Conservation (phyloP, 2,888 invertebrate species). For the Phasia obesa region DNA sequence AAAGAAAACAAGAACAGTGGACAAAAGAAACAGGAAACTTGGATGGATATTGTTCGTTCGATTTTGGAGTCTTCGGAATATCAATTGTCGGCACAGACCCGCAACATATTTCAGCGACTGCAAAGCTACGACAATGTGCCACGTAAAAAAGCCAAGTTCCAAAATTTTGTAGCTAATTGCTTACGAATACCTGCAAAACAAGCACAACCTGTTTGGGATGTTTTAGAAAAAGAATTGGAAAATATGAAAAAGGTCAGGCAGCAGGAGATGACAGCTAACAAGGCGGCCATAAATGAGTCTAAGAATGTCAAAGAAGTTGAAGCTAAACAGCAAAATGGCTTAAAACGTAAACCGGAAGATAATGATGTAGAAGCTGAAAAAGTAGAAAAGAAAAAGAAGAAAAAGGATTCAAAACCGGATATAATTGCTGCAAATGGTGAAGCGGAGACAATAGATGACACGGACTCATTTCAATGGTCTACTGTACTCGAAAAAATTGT, state of each 20-base stretch:
- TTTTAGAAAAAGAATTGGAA: slow-evolving; percentile 84
- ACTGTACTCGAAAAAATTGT: slow-evolving; percentile 74
- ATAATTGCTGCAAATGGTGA: slow-evolving; percentile 15
- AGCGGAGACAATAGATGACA: neutral
- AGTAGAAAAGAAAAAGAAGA: slow-evolving; percentile 55
- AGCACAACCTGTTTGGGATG: slow-evolving; percentile 87
- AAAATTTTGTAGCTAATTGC: slow-evolving; percentile 89
- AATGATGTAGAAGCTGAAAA: slow-evolving; percentile 41
- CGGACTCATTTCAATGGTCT: slow-evolving; percentile 76
- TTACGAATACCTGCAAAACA: slow-evolving; percentile 85
- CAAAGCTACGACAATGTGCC: slow-evolving; percentile 91
- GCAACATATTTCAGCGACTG: slow-evolving; percentile 86
- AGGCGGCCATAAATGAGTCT: slow-evolving; percentile 66
- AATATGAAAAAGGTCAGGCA: slow-evolving; percentile 80
- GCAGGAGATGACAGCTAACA: slow-evolving; percentile 70
- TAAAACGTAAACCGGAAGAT: slow-evolving; percentile 77
- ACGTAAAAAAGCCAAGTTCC: slow-evolving; percentile 91
- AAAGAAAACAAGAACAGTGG: slow-evolving; percentile 90
- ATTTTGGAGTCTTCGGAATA: slow-evolving; percentile 79
- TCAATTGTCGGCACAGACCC: slow-evolving; percentile 83
- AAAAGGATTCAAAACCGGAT: slow-evolving; percentile 14
- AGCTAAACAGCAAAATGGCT: slow-evolving; percentile 80
- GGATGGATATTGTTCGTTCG: slow-evolving; percentile 84
- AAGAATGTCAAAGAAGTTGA: slow-evolving; percentile 35
- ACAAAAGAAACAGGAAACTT: slow-evolving; percentile 92